Base-by-base conservation (phyloP, 2,113 vertebrate genomes). In the Rhadina sibilatrix region DNA sequence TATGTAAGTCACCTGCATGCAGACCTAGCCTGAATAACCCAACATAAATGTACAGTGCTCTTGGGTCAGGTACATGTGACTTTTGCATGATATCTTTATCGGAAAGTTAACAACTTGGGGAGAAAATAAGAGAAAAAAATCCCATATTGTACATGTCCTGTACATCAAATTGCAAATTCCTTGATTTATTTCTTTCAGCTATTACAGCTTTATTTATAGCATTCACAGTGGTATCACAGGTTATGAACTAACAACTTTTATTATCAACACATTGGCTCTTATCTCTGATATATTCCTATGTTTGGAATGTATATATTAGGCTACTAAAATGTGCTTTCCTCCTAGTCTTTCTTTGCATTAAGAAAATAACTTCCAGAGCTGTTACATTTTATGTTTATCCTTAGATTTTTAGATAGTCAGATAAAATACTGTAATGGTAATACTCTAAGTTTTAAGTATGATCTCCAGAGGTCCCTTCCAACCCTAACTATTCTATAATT, bases 141-240 rank as follows among this genome's bases (percentile, higher is more conserved):
- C 5, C 44, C 0, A 0, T 50, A 21, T 35, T 44, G 24, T 40
- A 74, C 28, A 19, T 35, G 23, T 50, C 15, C 25, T 49, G 28
- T 44, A 71, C 6, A 75, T 8, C 2, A 77, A 87, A 78, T 33
- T 70, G 7, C 38, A 87, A 81, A 47, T 25, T 13, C 44, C 9
- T 80, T n/a, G 5, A 40, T 49, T 2, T 46, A 3, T 35, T 90
- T 78, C 20, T 75, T 93, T 79, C 17, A 64, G 11, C 14, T 70
- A 5, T 22, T 44, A 56, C 71, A 90, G 4, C 7, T 61, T 6
- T 69, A 56, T 35, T 57, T 31, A 24, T 83, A 63, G 37, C 20
- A 53, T 52, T 68, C 16, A 31, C 3, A 3, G 11, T 24, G 64
- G 3, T 37, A 57, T 46, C 23, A 59, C 22, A 59, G 11, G 7